phyloP scores from a whole-genome alignment of 2,797 vertebrate species.

The Gallinago solitaria region DNA sequence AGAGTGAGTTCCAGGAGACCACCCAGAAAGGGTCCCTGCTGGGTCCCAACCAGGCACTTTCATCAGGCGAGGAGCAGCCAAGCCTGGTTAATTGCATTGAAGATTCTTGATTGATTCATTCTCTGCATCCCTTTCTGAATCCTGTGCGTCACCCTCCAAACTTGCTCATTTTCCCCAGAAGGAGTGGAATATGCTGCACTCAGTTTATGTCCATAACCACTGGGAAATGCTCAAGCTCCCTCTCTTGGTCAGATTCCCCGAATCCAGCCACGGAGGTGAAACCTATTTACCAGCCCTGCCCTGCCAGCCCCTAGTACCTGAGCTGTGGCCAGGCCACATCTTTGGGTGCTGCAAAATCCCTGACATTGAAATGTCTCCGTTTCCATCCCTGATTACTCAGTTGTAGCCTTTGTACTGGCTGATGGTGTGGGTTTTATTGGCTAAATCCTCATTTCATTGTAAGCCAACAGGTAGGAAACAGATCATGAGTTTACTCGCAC shows the following conservation, averaged over 20 bases:
- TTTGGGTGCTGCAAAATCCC: neutral
- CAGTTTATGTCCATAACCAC: conserved; percentile 19
- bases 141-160: neutral
- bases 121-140: neutral
- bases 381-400: neutral
- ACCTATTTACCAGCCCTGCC: neutral
- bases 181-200: conserved; percentile 4
- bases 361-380: neutral
- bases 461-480: neutral
- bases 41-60: neutral
- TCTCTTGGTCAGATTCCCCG: conserved; percentile 5
- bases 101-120: neutral
- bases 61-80: neutral
- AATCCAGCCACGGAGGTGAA: conserved; percentile 31
- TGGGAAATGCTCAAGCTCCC: conserved; percentile 40
- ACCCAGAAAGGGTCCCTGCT: neutral
- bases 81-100: neutral
- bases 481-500: neutral
- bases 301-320: neutral
- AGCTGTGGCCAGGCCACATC: neutral
- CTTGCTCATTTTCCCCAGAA: conserved; percentile 19
- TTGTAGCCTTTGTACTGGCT: neutral
- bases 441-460: neutral
- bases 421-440: neutral
- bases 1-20: neutral